Conservation (phyloP, 1,140 invertebrate genomes). For the Cataglyphis hispanica region DNA sequence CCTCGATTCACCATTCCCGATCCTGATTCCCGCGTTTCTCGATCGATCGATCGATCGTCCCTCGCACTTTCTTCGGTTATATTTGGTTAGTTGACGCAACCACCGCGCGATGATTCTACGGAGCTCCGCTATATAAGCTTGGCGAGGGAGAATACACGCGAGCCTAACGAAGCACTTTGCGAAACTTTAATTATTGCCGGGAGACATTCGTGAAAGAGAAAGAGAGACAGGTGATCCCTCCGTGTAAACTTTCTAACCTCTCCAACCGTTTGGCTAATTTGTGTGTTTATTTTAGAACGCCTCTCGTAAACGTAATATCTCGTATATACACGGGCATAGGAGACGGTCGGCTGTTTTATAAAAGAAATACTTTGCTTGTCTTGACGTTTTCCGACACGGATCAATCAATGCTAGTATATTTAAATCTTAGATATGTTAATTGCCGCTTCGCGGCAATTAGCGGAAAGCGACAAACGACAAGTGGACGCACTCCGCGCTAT, state of each 20-base stretch:
- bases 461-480: too few relatives aligned
- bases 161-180: background rate
- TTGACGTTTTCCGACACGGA: too few relatives aligned
- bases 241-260: background rate
- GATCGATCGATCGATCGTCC: background rate
- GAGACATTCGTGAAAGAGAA: background rate
- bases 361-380: background rate
- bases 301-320: too few relatives aligned
- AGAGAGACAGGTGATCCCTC: background rate
- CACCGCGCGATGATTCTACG: background rate
- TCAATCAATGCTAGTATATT: too few relatives aligned
- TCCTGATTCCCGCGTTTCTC: too few relatives aligned
- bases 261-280: constrained; percentile 16
- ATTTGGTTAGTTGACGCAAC: background rate
- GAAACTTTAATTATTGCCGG: constrained; percentile 1
- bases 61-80: constrained; percentile 1
- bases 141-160: background rate
- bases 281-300: background rate
- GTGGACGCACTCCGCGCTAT: background rate
- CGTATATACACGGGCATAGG: too few relatives aligned
- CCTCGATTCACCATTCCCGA: background rate
- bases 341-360: too few relatives aligned
- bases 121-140: background rate
- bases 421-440: background rate
- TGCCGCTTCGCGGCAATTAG: background rate